Evolutionary conservation across 2,113 vertebrate species (phyloP).

Genomic region (Gambusia affinis): DNA sequence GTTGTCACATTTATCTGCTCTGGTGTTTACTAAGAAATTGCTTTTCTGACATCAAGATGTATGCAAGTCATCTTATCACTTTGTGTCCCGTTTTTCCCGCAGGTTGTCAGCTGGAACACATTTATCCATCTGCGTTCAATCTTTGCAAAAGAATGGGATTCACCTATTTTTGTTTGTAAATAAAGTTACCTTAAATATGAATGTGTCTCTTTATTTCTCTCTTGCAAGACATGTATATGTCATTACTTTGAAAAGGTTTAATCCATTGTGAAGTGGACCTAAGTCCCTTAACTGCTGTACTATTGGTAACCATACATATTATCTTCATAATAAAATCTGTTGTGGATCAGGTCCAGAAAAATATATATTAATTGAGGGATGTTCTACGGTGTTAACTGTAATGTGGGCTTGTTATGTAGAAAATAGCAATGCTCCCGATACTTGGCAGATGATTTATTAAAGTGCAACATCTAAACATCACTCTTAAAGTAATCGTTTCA

Average conservation of each 20-base stretch:
- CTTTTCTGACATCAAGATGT: constrained; percentile 54
- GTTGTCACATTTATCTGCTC: constrained; percentile 60
- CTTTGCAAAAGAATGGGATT: constrained; percentile 64
- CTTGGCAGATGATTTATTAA: neutral
- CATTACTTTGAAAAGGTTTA: neutral
- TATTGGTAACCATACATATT: neutral
- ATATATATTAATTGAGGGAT: neutral
- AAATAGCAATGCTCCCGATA: neutral
- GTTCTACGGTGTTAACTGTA: neutral
- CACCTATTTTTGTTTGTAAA: constrained; percentile 80
- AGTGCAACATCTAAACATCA: neutral
- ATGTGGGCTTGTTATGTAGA: neutral
- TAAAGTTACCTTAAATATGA: constrained; percentile 74
- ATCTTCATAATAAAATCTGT: neutral
- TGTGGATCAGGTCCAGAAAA: neutral
- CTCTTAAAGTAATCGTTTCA: neutral
- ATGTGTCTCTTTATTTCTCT: neutral
- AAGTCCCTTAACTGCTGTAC: no score
- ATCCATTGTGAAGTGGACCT: neutral
- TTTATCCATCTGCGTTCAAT: constrained; percentile 64
- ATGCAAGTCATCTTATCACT: constrained; percentile 34
- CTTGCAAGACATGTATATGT: neutral
- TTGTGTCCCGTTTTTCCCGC: constrained; percentile 27
- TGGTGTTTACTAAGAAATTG: constrained; percentile 63
- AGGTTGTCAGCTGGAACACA: constrained; percentile 71